Evolutionary conservation across 1,140 invertebrate genomes (phyloP).

Genomic region (Conus betulinus): DNA sequence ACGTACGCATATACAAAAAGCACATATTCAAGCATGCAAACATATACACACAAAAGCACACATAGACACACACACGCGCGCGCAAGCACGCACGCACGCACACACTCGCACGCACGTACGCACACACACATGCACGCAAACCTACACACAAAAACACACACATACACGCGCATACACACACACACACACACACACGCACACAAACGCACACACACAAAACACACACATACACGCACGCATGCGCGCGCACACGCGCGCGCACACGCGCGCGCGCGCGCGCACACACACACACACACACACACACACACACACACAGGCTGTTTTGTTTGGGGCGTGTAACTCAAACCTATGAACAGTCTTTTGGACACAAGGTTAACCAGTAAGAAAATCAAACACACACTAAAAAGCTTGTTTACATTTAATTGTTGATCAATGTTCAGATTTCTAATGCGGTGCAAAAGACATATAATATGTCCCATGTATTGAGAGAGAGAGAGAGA

Average conservation of each 20-base stretch:
- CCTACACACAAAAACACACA: neutral
- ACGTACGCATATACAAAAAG: too few species aligned
- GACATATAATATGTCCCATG: too few species aligned
- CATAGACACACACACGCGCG: neutral
- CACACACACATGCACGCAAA: neutral
- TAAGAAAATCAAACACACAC: too few species aligned
- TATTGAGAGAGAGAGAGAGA: too few species aligned
- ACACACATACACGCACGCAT: neutral
- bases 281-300: conserved; percentile 10
- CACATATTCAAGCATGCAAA: too few species aligned
- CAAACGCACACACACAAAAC: neutral
- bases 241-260: neutral
- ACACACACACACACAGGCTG: neutral
- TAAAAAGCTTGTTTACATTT: too few species aligned
- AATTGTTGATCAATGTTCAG: too few species aligned
- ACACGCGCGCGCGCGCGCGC: neutral
- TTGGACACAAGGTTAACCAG: too few species aligned
- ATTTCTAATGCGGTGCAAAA: too few species aligned
- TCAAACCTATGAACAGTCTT: too few species aligned
- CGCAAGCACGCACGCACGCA: too few species aligned
- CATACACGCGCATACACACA: neutral
- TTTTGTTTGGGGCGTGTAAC: neutral
- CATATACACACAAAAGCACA: too few species aligned
- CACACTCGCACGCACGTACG: neutral
- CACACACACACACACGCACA: neutral